Evolutionary conservation across 2,888 invertebrate genomes (phyloP).

Genomic region (Cephus nigrinus): DNA sequence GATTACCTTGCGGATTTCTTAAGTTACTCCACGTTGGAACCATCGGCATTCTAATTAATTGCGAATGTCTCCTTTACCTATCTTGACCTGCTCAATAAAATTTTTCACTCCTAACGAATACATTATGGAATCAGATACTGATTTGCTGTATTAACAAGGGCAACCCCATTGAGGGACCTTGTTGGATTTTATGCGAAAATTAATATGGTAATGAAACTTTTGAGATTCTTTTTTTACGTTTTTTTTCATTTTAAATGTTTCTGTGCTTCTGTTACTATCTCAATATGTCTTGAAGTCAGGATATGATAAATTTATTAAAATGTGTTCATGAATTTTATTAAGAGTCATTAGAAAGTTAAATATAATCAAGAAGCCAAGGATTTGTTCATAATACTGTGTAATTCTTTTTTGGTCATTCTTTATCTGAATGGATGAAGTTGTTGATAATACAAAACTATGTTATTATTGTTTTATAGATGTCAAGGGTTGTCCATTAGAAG

Average conservation of each 20-base stretch:
- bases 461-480: background rate
- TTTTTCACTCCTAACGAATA: background rate
- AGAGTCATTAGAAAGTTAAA: background rate
- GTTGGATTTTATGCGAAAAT: background rate
- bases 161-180: background rate
- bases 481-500: background rate
- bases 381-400: background rate
- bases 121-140: background rate
- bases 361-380: background rate
- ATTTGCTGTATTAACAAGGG: slow-evolving; percentile 13
- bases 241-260: background rate
- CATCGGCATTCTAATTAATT: background rate
- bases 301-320: background rate
- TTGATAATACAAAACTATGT: background rate
- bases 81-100: slow-evolving; percentile 52
- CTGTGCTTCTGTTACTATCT: background rate
- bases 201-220: background rate
- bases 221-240: background rate
- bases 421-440: background rate
- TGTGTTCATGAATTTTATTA: background rate
- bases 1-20: background rate
- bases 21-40: background rate
- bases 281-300: background rate
- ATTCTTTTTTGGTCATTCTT: background rate
- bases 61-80: slow-evolving; percentile 28